These are phyloP conservation scores for Agelaius phoeniceus DNA, from an alignment of 2,113 vertebrate genomes.

Conservation along the genomic window DNA sequence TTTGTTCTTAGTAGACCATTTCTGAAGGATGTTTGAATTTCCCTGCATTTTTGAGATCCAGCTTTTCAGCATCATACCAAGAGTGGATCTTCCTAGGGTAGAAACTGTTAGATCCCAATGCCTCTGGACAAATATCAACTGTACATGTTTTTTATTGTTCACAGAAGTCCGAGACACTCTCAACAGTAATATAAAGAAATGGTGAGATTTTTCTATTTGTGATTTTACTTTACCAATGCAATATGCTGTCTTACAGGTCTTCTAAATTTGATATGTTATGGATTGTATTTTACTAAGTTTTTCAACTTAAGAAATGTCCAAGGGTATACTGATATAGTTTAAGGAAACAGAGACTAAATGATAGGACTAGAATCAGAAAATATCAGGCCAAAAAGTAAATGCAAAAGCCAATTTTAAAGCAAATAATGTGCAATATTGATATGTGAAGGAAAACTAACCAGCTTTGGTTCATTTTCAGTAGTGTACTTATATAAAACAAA, in stretches of 20 bases:
- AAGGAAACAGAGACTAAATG: background rate
- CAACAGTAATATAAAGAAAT: background rate
- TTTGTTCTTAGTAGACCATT: background rate
- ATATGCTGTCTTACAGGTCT: background rate
- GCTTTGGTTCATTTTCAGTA: background rate
- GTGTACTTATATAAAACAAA: background rate
- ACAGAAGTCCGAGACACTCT: accelerated
- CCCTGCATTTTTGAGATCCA: background rate
- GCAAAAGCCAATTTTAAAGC: background rate
- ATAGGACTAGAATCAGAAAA: background rate
- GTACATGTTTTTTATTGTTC: background rate
- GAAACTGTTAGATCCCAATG: background rate
- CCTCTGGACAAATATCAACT: background rate
- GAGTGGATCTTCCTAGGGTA: background rate
- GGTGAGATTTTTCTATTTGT: background rate
- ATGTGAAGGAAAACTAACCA: background rate
- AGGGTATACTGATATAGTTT: background rate
- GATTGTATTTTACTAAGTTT: background rate
- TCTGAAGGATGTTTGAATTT: background rate
- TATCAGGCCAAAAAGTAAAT: background rate
- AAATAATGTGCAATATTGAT: background rate
- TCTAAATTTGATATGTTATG: background rate
- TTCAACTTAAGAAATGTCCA: background rate
- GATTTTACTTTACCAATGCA: background rate
- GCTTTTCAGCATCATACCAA: background rate